Evolutionary conservation across 2,888 invertebrate genomes (phyloP).

Genomic region (Capitulum mitella): DNA sequence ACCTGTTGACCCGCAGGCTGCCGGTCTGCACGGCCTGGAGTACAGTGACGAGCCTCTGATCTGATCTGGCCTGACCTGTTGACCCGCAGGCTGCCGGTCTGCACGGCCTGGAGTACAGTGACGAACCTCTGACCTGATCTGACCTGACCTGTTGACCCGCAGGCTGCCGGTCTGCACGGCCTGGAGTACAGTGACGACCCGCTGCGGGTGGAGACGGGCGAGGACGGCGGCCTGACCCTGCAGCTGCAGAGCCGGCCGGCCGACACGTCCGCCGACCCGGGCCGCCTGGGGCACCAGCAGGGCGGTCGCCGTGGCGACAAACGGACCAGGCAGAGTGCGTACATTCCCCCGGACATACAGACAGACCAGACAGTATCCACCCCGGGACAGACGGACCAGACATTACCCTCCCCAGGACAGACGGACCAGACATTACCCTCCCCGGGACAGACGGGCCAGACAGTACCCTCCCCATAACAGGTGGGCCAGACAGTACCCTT

Average conservation of each 20-base stretch:
- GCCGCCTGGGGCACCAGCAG: slow-evolving; percentile 45
- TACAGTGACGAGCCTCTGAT: not conserved
- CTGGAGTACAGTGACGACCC: not conserved
- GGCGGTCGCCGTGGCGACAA: not conserved
- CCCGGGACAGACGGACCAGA: too few relatives aligned
- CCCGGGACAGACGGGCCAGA: too few relatives aligned
- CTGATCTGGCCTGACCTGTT: too few relatives aligned
- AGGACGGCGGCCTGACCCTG: slow-evolving; percentile 2
- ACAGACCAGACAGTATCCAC: too few relatives aligned
- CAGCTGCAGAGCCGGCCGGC: not conserved
- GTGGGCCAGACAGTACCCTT: too few relatives aligned
- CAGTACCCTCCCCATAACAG: too few relatives aligned
- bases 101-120: not conserved
- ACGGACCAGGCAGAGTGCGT: not conserved
- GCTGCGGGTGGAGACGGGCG: not conserved
- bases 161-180: slow-evolving; percentile 27
- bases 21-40: slow-evolving; percentile 26
- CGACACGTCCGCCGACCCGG: slow-evolving; percentile 39
- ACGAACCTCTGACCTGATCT: not conserved
- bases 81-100: not conserved
- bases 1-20: slow-evolving; percentile 15
- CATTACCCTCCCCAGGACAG: too few relatives aligned
- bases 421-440: too few relatives aligned
- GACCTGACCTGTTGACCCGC: not conserved
- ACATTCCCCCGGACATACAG: too few relatives aligned